Percentiles rank a stretch among this genome's conserved stretches.
Evolutionary conservation across 2,888 invertebrate species (phyloP).

Genomic region (Alitta virens): DNA sequence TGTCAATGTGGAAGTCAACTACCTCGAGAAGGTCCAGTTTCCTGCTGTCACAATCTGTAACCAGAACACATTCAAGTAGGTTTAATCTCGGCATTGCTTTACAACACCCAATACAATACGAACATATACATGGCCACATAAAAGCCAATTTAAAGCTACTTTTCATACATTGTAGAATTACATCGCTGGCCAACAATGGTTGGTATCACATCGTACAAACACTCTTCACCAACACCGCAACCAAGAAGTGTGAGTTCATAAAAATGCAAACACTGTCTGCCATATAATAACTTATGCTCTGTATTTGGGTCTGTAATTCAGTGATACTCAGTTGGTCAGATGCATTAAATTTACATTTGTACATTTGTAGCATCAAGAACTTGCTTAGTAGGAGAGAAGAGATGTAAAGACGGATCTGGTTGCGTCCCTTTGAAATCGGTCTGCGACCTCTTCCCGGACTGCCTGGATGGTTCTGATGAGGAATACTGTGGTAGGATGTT

Average conservation of each 20-base stretch:
- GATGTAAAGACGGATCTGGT: neutral
- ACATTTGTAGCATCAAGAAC: neutral
- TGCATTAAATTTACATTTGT: no score
- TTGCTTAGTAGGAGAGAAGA: neutral
- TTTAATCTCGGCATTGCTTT: no score
- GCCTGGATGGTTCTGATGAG: conserved; percentile 1
- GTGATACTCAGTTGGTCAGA: no score
- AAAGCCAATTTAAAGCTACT: no score
- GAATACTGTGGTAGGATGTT: neutral
- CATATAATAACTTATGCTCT: no score
- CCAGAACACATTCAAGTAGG: conserved; percentile 21
- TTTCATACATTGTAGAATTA: neutral
- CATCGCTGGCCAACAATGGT: neutral
- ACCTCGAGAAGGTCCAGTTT: conserved; percentile 11
- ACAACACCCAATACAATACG: no score
- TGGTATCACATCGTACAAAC: neutral
- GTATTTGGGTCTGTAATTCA: no score
- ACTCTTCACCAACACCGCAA: neutral
- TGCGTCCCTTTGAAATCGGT: neutral
- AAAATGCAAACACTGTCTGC: no score
- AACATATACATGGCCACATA: no score
- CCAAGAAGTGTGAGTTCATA: no score
- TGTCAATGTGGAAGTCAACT: conserved; percentile 22
- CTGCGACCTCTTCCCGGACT: conserved; percentile 8
- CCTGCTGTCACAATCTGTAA: conserved; percentile 24